Base-by-base conservation (phyloP, 2,797 vertebrate species). In the Schizopygopsis malacanthus region DNA sequence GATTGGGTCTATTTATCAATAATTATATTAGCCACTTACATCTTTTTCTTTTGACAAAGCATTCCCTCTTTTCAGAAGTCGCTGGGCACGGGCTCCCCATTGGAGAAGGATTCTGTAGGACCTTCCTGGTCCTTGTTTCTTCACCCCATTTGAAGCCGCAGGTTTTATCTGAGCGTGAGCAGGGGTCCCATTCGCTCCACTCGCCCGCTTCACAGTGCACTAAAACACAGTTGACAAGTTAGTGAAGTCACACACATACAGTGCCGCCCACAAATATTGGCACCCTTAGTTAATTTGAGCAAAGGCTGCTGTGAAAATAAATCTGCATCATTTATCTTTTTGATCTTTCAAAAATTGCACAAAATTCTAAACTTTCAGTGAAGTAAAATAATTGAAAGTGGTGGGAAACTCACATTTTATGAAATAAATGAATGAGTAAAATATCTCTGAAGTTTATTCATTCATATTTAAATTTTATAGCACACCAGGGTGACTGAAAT, bases 61-160 rank as follows among this genome's bases (percentile, higher is more conserved):
- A 99, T 88, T 97, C 97, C 90, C 96, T 98, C 91, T 95, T 95
- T 90, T 99, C 97, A 1, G 93, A 96, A 89, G 94, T 95, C 20
- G 95, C 92, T 52, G 97, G 96, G 92, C 98, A 99, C 84, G 95
- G 92, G 88, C 92, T 95, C 43, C 98, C 98, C 52, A 94, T 95
- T 85, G 95, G 91, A 72, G 97, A 97, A 0, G 97, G 97, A 90
- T 95, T 94, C 89, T 97, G 96, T 79, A 96, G 85, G 87, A 98
- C 95, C 91, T 96, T 96, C 90, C 97, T 95, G 54, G 94, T 95
- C 89, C 97, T 96, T 81, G 96, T 96, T 95, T 98, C 97, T 92
- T 97, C 97, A 85, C 97, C 97, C 88, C 95, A 95, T 94, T 95
- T 98, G 94, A 98, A 98, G 88, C 97, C 97, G 87, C 98, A 99